Evolutionary conservation across 2,113 vertebrate genomes (phyloP), one percentile per base, ranked within the genome.

Genomic region (Lagopus muta): DNA sequence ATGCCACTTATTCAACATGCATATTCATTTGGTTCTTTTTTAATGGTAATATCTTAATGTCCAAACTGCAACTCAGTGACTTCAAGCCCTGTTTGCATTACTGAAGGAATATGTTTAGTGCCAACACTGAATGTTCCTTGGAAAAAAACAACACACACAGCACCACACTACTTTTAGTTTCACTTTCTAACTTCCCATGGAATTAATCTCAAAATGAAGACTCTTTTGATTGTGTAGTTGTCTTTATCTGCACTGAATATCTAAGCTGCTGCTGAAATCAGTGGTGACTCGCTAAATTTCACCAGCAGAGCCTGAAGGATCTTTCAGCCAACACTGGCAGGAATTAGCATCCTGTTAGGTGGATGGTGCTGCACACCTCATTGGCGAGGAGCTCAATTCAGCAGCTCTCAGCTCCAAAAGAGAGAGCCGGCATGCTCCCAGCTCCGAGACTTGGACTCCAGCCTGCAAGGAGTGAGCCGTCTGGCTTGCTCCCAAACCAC

Each of bases 281-380:
- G 30, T 34, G 28, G 66, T 67, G 57, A 67, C 84, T 45, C 4
- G 36, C 27, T 21, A 78, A 82, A 36, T n/a, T 47, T 40, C 45
- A 40, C 22, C 45, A 78, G 27, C 21, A 74, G 85, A 75, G 18
- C n/a, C 74, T 85, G 61, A 67, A 62, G 65, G 9, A 75, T 83
- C n/a, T 62, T 81, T 81, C 90, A 77, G 65, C 64, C 86, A 85
- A n/a, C 38, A 34, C 42, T 87, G 81, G 75, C 34, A 72, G 40
- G 10, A 64, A 42, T 58, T 58, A 89, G 8, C 16, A 10, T 64
- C 34, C 47, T 89, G 32, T 42, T 58, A 89, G 54, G 42, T 34
- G 30, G 75, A 78, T 6, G 67, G 52, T 60, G 6, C 74, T 84
- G 25, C 13, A 16, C 22, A 40, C 34, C 47, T 60, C 30, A 4